A percentile compares a stretch with the other conserved stretches of the same genome.
phyloP scores from a whole-genome alignment of 1,140 invertebrate genomes.

The Phocides pigmalion region DNA sequence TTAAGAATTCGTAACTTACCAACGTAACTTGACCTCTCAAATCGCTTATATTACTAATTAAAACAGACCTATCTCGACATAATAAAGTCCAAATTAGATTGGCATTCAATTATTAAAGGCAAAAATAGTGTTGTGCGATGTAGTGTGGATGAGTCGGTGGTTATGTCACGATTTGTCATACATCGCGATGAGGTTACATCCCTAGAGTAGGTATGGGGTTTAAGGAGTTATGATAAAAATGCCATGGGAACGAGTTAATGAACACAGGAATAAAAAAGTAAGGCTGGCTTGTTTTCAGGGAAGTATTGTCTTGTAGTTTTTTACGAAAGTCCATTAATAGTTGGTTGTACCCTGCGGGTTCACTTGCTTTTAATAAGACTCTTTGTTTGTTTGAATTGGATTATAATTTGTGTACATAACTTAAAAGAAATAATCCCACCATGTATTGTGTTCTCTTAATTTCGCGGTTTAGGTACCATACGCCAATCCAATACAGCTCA shows the following conservation, averaged over 20 bases:
- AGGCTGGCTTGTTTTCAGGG: too few species aligned
- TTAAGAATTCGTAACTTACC: constrained; percentile 58
- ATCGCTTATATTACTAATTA: constrained; percentile 7
- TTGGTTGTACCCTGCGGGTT: too few species aligned
- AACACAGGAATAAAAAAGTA: neutral
- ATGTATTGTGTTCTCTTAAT: too few species aligned
- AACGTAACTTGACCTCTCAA: constrained; percentile 40
- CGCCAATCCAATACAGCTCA: too few species aligned
- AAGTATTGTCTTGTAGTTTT: neutral
- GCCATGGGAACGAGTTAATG: constrained; percentile 52
- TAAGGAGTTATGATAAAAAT: constrained; percentile 74
- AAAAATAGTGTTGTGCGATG: constrained; percentile 36
- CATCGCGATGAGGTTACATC: constrained; percentile 66
- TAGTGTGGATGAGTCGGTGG: constrained; percentile 75
- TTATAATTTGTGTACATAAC: too few species aligned
- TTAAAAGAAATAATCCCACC: too few species aligned
- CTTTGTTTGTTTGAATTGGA: too few species aligned
- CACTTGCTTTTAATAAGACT: too few species aligned
- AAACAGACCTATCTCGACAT: constrained; percentile 19
- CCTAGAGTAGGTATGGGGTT: constrained; percentile 42
- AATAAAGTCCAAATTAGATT: constrained; percentile 42
- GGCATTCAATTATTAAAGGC: constrained; percentile 8
- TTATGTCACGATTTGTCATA: constrained; percentile 82
- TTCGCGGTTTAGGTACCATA: too few species aligned
- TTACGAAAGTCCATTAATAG: neutral